Conservation (phyloP, 2,888 invertebrate species). For the Agrilus mali region DNA sequence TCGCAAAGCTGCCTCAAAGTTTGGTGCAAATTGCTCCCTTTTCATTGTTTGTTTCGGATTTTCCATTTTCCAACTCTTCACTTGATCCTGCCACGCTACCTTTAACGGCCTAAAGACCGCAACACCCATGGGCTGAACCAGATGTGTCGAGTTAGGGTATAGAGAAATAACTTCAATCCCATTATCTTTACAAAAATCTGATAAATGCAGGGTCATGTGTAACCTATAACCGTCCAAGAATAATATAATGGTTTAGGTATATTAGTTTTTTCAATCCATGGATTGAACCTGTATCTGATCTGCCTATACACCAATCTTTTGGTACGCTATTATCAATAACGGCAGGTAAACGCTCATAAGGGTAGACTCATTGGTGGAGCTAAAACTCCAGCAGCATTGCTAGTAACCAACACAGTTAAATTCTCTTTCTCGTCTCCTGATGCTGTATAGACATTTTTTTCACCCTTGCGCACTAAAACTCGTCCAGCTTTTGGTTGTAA, state of each 20-base stretch:
- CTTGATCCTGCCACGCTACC: constrained; percentile 19
- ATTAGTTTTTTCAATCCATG: constrained; percentile 14
- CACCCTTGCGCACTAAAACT: too few species aligned
- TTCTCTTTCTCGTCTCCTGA: constrained; percentile 21
- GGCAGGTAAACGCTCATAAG: constrained; percentile 13
- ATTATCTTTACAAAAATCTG: constrained; percentile 27
- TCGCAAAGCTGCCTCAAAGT: constrained; percentile 16
- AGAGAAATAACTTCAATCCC: constrained; percentile 25
- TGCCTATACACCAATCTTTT: constrained; percentile 12
- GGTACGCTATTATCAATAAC: constrained; percentile 10
- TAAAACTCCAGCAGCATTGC: constrained; percentile 10
- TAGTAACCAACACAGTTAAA: constrained; percentile 17
- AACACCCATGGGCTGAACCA: constrained; percentile 29
- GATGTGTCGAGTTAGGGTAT: constrained; percentile 27
- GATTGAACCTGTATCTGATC: constrained; percentile 13
- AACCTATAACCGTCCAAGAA: constrained; percentile 31
- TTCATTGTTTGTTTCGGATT: constrained; percentile 16
- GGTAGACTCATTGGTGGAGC: constrained; percentile 14
- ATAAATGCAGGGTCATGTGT: constrained; percentile 25
- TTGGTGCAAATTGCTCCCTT: constrained; percentile 18
- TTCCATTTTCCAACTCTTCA: constrained; percentile 14
- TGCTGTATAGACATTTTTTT: constrained; percentile 18
- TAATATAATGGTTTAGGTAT: constrained; percentile 25
- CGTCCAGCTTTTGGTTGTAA: constrained; percentile 2
- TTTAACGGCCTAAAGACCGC: constrained; percentile 26